Conservation (phyloP, 2,888 invertebrate species). For the Ectropis crepuscularia region DNA sequence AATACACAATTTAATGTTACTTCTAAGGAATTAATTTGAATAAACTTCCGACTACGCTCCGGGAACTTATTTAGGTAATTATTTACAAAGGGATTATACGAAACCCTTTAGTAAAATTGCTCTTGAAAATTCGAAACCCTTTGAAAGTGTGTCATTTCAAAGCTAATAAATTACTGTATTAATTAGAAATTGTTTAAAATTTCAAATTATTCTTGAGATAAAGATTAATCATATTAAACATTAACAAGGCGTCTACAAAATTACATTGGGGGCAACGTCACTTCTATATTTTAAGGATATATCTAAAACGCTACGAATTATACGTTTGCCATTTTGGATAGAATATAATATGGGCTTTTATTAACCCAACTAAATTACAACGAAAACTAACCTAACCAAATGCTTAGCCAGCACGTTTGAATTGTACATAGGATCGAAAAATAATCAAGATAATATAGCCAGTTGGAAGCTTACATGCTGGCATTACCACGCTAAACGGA, state of each 20-base stretch:
- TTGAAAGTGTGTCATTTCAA: conserved; percentile 20
- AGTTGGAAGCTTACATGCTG: too few relatives aligned
- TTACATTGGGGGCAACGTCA: background rate
- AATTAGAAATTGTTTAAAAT: conserved; percentile 14
- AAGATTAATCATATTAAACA: conserved; percentile 8
- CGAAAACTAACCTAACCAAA: too few relatives aligned
- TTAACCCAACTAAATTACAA: too few relatives aligned
- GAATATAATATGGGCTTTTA: too few relatives aligned
- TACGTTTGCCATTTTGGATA: too few relatives aligned
- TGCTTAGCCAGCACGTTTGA: too few relatives aligned
- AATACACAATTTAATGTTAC: conserved; percentile 13
- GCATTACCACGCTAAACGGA: too few relatives aligned
- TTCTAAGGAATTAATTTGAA: conserved; percentile 9
- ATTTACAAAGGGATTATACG: conserved; percentile 19
- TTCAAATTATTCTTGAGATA: conserved; percentile 5
- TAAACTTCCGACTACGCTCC: conserved; percentile 14
- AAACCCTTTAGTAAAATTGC: conserved; percentile 22
- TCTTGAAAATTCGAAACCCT: conserved; percentile 16
- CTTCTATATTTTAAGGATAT: too few relatives aligned
- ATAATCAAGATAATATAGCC: too few relatives aligned
- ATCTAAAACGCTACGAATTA: too few relatives aligned
- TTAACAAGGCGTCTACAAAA: background rate
- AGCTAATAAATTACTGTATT: conserved; percentile 22
- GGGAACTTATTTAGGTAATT: conserved; percentile 21
- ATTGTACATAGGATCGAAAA: too few relatives aligned